Evolutionary conservation across 2,797 vertebrate genomes (phyloP).

Genomic region (Pangasius krempfi): DNA sequence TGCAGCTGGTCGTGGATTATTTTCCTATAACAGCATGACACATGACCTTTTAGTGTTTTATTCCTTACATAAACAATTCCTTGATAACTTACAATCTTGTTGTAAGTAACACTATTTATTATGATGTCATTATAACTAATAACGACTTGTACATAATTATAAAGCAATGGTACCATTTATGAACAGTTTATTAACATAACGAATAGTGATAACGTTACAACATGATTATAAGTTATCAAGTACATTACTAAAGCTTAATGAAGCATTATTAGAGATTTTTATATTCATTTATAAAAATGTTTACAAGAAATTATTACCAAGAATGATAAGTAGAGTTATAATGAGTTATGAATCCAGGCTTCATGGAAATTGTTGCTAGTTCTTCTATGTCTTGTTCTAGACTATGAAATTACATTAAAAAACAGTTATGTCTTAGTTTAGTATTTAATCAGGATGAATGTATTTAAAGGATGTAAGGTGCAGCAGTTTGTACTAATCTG

Average conservation of each 20-base stretch:
- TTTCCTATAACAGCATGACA: neutral
- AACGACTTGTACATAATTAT: too few species aligned
- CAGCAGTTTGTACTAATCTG: constrained; percentile 18
- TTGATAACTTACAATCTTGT: neutral
- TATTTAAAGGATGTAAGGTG: neutral
- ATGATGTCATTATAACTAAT: neutral
- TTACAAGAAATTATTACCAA: neutral
- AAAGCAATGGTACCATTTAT: too few species aligned
- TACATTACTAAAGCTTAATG: neutral
- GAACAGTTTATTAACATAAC: too few species aligned
- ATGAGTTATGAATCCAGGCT: neutral
- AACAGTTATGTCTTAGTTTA: neutral
- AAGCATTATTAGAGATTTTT: neutral
- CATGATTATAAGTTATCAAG: neutral
- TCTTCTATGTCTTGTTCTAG: neutral
- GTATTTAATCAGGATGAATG: too few species aligned
- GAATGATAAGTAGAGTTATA: neutral
- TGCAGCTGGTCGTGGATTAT: neutral
- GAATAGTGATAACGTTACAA: too few species aligned
- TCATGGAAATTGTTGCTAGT: neutral
- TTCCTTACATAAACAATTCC: neutral
- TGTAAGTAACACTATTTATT: neutral
- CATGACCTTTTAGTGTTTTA: neutral
- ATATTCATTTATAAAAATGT: neutral
- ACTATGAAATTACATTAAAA: neutral